Conservation (phyloP, 2,113 vertebrate genomes). For the Neofelis nebulosa region DNA sequence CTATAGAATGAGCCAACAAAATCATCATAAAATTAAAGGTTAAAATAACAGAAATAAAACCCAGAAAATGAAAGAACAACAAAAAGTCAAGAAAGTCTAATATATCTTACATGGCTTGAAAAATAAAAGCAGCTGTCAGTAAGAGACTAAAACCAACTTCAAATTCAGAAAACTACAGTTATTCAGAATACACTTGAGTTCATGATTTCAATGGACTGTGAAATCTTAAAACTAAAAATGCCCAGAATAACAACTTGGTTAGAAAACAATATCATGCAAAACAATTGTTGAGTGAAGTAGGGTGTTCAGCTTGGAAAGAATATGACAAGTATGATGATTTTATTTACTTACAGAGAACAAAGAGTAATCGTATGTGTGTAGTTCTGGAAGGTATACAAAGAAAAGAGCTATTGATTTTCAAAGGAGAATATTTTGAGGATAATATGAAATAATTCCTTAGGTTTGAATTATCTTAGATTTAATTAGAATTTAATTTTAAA, state of each 20-base stretch:
- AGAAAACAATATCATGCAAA: neutral
- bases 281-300: neutral
- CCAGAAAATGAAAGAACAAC: neutral
- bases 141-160: neutral
- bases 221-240: constrained; percentile 6
- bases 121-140: neutral
- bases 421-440: neutral
- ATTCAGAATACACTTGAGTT: neutral
- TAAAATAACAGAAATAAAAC: constrained; percentile 32
- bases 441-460: neutral
- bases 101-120: neutral
- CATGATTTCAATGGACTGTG: neutral
- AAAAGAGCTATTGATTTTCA: neutral
- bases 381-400: neutral
- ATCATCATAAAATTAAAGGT: constrained; percentile 2
- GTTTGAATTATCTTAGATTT: neutral
- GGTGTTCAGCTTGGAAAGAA: neutral
- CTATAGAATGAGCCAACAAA: neutral
- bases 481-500: neutral
- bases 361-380: neutral
- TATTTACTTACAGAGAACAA: neutral
- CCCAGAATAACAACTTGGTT: neutral
- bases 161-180: neutral
- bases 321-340: neutral
- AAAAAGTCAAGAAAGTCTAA: neutral